Evolutionary conservation across 2,888 invertebrate genomes (phyloP), one percentile per base, ranked within the genome.

Genomic region (Lochmaea crataegi): DNA sequence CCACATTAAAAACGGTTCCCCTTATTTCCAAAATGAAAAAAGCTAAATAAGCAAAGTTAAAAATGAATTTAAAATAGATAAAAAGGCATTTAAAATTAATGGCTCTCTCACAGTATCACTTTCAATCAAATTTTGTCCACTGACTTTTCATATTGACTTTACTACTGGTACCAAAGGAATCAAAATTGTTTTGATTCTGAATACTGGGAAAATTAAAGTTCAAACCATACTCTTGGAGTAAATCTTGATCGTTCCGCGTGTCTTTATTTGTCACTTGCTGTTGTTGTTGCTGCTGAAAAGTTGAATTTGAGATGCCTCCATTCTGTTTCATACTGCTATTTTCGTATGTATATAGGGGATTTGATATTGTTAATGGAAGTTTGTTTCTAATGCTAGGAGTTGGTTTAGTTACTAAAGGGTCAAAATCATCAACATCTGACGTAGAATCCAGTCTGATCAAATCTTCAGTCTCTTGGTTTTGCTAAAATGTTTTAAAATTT

Each of bases 211-310:
- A 82, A 67, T 90, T 88, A 83, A 93, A 93, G 86, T 93, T 92
- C 78, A 94, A 87, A 68, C 94, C 94, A 82, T 94, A 94, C 81
- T 94, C 93, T 81, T 92, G 91, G 76, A 94, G 88, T 70, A 94
- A 88, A 82, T 92, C 93, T 82, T 91, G 89, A 81, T 93, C 93
- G 73, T 89, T 87, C 60, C 86, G 80, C 74, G 70, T 79, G 38
- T 76, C 71, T 42, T 58, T 73, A 18, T 67, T 69, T 18, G 53
- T 18, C 16, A 18, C 18, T 53, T 38, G 61, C 32, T 32, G 38
- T 61, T 32, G 32, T 12, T 60, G 61, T 42, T 63, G 57, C 42
- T 58, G 60, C 51, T 75, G 71, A 14, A 66, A 67, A 58, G 68
- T 71, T 14, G 56, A 22, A 45, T 83, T 78, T 84, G 88, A 83